phyloP scores from a whole-genome alignment of 2,797 vertebrate species.

The Xyrichtys novacula region DNA sequence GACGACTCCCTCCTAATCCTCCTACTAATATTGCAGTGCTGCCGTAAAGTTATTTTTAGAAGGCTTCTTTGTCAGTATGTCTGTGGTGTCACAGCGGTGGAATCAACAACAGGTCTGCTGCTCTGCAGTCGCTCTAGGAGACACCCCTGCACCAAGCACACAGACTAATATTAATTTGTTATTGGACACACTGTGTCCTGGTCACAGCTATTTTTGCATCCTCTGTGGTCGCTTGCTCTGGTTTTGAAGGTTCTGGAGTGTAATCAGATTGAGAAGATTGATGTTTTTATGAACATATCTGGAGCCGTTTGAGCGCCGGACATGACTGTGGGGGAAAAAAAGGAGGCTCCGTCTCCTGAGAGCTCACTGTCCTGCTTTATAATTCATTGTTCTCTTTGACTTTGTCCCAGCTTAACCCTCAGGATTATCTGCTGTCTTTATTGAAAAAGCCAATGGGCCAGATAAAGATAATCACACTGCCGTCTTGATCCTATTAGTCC shows the following conservation, averaged over 20 bases:
- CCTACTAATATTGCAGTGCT: conserved; percentile 68
- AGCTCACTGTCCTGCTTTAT: conserved; percentile 46
- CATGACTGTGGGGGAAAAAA: conserved; percentile 43
- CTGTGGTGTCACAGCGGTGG: conserved; percentile 60
- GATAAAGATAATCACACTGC: conserved; percentile 66
- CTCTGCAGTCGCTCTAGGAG: conserved; percentile 46
- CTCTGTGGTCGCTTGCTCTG: neutral
- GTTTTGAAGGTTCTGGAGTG: neutral
- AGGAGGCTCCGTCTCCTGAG: conserved; percentile 27
- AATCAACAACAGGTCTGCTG: conserved; percentile 57
- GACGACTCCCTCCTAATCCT: conserved; percentile 70
- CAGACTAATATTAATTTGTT: conserved; percentile 36
- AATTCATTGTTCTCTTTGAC: conserved; percentile 58
- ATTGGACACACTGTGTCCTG: conserved; percentile 9
- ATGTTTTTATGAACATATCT: conserved; percentile 36
- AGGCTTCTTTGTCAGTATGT: conserved; percentile 58
- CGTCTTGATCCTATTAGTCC: conserved; percentile 64
- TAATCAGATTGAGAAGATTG: conserved; percentile 21
- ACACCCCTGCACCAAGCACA: neutral
- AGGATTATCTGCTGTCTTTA: conserved; percentile 51
- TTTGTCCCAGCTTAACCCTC: conserved; percentile 55
- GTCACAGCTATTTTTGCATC: conserved; percentile 17
- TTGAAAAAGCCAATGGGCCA: conserved; percentile 64
- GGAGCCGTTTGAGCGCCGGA: conserved; percentile 49
- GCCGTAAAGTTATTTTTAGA: conserved; percentile 70